Base-by-base conservation (phyloP, 2,797 vertebrate species). In the Urosaurus nigricauda region DNA sequence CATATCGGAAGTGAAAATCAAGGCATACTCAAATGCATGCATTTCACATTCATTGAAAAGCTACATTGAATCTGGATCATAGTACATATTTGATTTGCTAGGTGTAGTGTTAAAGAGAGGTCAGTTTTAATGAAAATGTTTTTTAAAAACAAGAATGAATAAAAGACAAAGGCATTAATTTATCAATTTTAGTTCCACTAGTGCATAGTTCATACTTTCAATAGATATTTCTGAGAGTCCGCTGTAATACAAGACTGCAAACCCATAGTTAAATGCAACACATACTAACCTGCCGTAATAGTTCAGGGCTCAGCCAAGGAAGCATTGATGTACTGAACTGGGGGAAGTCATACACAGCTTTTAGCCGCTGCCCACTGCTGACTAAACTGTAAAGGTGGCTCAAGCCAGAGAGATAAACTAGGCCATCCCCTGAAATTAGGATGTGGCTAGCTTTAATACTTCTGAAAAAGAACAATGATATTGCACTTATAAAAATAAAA, bases 401-500 rank as follows among this genome's bases (percentile, higher is more conserved):
- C 90, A 99, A 97, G 88, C 98, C 99, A 58, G 99, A 99, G 74
- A 99, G 98, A 96, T 98, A 98, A 96, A 99, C 98, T 35, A 97
- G 97, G 14, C 98, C 99, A 94, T 99, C 98, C 68, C 96, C 98
- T 89, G 98, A 99, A 97, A 99, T 97, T 95, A 99, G 97, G 96
- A 99, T 98, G 89, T 99, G 98, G 96, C 98, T 99, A 94, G 98
- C 98, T 97, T 99, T 99, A 96, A 99, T 97, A 92, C 98, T 98
- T 95, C 99, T 99, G 96, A 92, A 97, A 83, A 97, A 81, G 96
- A 96, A 96, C 93, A 94, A 88, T 85, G 93, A 95, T 85, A 91
- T 87, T 93, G 95, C 94, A 96, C 89, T 93, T 92, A 79, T 85
- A 92, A 92, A 51, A 91, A 93, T 87, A 91, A 51, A 65, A 92